These are phyloP conservation scores for Sinodicranocentrus sp. DNA, from an alignment of 2,888 invertebrate genomes.

Conservation along the genomic window DNA sequence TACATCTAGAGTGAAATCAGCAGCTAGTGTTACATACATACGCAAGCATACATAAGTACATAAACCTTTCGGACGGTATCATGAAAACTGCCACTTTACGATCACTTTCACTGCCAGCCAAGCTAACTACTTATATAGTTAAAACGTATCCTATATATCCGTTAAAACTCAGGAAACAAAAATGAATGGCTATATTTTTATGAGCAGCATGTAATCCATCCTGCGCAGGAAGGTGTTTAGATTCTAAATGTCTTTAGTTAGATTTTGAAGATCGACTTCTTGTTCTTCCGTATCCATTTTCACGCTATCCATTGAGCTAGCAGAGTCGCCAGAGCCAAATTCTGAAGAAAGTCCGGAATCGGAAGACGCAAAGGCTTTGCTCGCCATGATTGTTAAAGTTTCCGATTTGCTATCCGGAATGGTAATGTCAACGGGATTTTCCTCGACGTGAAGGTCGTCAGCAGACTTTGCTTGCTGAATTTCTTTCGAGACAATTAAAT, in stretches of 20 bases:
- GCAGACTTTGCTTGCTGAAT: no score
- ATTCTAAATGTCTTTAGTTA: background rate
- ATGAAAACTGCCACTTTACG: slow-evolving; percentile 15
- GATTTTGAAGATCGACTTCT: background rate
- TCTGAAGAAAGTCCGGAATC: slow-evolving; percentile 25
- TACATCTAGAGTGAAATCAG: slow-evolving; percentile 10
- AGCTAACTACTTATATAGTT: background rate
- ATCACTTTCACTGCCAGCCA: slow-evolving; percentile 4
- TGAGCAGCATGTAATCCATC: slow-evolving; percentile 8
- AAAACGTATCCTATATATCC: slow-evolving; percentile 1
- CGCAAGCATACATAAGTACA: background rate
- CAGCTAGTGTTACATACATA: slow-evolving; percentile 17
- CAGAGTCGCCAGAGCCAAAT: slow-evolving; percentile 13
- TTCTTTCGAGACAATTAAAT: no score
- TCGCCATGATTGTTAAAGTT: background rate
- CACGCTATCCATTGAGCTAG: slow-evolving; percentile 35
- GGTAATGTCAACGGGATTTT: no score
- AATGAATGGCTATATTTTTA: slow-evolving; percentile 1
- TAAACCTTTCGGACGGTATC: background rate
- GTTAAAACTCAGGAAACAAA: slow-evolving; percentile 10
- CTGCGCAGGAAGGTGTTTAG: background rate
- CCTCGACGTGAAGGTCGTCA: no score
- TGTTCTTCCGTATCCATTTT: slow-evolving; percentile 16
- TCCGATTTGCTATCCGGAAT: background rate
- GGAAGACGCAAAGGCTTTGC: background rate